Percentiles rank a stretch among this genome's conserved stretches.
Evolutionary conservation across 1,140 invertebrate species (phyloP).

Genomic region (Neuroterus valhalla): DNA sequence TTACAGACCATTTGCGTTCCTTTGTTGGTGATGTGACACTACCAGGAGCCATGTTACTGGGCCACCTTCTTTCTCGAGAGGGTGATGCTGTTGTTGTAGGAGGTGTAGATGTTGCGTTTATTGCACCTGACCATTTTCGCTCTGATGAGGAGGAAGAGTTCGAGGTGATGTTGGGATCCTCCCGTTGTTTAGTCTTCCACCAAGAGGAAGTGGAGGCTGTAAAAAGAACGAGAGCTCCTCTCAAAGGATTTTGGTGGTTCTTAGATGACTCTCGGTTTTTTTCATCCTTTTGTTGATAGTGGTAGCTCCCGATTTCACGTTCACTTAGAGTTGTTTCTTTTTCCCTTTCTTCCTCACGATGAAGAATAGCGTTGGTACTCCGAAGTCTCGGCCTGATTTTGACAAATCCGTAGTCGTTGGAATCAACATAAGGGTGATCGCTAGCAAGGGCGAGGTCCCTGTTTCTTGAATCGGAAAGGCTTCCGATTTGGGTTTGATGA

Average conservation of each 20-base stretch:
- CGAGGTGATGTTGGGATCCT: slow-evolving; percentile 56
- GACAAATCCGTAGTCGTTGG: slow-evolving; percentile 72
- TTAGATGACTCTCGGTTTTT: slow-evolving; percentile 44
- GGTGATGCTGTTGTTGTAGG: slow-evolving; percentile 44
- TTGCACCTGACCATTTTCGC: slow-evolving; percentile 51
- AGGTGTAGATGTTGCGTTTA: slow-evolving; percentile 15
- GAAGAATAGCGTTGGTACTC: slow-evolving; percentile 68
- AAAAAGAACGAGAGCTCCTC: slow-evolving; percentile 68
- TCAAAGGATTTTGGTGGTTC: slow-evolving; percentile 64
- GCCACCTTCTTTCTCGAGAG: slow-evolving; percentile 62
- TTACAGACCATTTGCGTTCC: slow-evolving; percentile 66
- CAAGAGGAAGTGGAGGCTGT: slow-evolving; percentile 70
- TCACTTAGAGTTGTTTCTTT: slow-evolving; percentile 61
- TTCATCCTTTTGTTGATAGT: slow-evolving; percentile 42
- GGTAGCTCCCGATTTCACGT: slow-evolving; percentile 58
- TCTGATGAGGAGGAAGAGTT: slow-evolving; percentile 38
- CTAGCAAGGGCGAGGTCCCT: slow-evolving; percentile 23
- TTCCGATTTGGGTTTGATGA: slow-evolving; percentile 40
- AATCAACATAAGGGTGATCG: slow-evolving; percentile 44
- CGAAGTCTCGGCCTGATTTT: slow-evolving; percentile 70
- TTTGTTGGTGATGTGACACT: slow-evolving; percentile 56
- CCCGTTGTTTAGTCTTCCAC: slow-evolving; percentile 71
- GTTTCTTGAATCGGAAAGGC: slow-evolving; percentile 37
- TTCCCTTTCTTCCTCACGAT: slow-evolving; percentile 59
- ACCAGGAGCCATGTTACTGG: slow-evolving; percentile 38